Base-by-base conservation (phyloP, 1,140 invertebrate genomes). In the Nasonia longicornis region DNA sequence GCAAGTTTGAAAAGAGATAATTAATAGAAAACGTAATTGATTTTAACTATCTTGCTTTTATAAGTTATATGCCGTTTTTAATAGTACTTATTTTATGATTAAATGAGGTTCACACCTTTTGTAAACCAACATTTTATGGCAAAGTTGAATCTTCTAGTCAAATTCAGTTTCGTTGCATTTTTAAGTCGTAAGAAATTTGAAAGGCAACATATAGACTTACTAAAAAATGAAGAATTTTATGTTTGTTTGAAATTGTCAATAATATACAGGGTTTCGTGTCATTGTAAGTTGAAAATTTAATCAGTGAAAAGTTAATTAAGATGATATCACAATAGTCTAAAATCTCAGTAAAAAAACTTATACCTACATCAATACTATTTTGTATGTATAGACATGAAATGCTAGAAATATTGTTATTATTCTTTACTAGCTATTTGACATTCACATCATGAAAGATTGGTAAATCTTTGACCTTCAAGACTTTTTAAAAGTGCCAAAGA, bases 401-500 rank as follows among this genome's bases (percentile, higher is more conserved):
- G 52, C 6, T 52, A 52, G 14, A 26, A 26, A 26, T 52, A 58
- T n/a, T 58, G 20, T 58, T 58, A 58, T 58, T 58, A 58, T 58
- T 58, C 16, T 58, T 58, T n/a, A 20, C 0, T 58, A 58, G 52
- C 20, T n/a, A 58, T n/a, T 20, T 58, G 16, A 16, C 6, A 58
- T 58, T 58, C 16, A 58, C 16, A 58, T 58, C 52, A n/a, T 58
- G 20, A 58, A 58, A 58, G 52, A 58, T 4, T n/a, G 4, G 52
- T 58, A 58, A 20, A 58, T 58, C 52, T n/a, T 58, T 58, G 52
- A 58, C 16, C 2, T 63, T 75, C 10, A 31, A 42, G 42, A 64
- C 48, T 67, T 48, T 52, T 74, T 26, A n/a, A n/a, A 74, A 80
- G 71, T 80, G 78, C 78, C 78, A 80, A 80, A 67, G 48, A 67